These are phyloP conservation scores for Silurus aristotelis DNA, from an alignment of 2,797 vertebrate genomes.

Conservation along the genomic window DNA sequence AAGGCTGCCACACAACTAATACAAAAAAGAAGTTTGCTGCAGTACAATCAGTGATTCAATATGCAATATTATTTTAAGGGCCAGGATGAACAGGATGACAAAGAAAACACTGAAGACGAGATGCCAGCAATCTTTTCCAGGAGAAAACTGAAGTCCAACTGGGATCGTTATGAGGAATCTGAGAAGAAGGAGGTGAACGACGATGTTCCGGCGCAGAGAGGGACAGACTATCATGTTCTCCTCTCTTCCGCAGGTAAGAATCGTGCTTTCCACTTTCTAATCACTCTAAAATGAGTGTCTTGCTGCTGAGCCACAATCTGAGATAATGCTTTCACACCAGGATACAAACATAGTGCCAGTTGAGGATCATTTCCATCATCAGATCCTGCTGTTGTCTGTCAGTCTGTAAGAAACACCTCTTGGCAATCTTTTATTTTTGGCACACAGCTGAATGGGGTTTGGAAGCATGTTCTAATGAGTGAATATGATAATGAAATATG, in stretches of 20 bases:
- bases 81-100: conserved; percentile 60
- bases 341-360: conserved; percentile 22
- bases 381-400: conserved; percentile 30
- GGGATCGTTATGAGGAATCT: conserved; percentile 83
- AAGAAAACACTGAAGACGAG: conserved; percentile 68
- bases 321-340: conserved; percentile 1
- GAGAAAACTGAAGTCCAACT: conserved; percentile 89
- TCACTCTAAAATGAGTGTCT: conserved; percentile 30
- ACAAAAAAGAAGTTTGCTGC: background rate
- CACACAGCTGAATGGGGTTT: conserved; percentile 17
- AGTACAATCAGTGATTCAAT: background rate
- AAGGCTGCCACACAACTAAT: background rate
- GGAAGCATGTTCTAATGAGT: background rate
- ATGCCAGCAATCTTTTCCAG: conserved; percentile 77
- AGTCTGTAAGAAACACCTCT: background rate
- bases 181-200: conserved; percentile 66
- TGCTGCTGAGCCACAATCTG: conserved; percentile 15
- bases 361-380: conserved; percentile 25
- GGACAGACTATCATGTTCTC: conserved; percentile 85
- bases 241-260: conserved; percentile 83
- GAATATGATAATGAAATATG: background rate
- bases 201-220: conserved; percentile 78
- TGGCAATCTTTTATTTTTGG: conserved; percentile 22
- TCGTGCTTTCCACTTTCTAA: background rate
- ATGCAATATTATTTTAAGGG: conserved; percentile 55